A percentile compares a stretch with the other conserved stretches of the same genome.
Conservation (phyloP, 2,113 vertebrate genomes). For the Centropus bengalensis region DNA sequence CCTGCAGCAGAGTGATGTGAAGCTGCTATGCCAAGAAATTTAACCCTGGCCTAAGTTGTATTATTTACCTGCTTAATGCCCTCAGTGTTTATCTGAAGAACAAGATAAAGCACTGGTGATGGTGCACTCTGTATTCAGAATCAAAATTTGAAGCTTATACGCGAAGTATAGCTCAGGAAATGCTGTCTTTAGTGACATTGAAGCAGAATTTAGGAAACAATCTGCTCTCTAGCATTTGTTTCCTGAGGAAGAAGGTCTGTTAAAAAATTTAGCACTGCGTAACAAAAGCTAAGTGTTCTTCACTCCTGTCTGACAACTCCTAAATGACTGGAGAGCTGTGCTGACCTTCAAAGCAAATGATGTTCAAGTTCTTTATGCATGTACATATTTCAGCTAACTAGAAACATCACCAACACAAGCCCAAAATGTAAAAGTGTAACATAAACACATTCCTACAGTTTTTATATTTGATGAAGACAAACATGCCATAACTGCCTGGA, state of each 20-base stretch:
- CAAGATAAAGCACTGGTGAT: neutral
- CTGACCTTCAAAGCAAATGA: neutral
- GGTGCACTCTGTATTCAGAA: neutral
- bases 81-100: neutral
- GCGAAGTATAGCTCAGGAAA: neutral
- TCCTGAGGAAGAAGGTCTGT: neutral
- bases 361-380: fast-evolving
- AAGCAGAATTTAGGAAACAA: neutral
- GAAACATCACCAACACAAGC: neutral
- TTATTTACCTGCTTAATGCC: neutral
- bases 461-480: neutral
- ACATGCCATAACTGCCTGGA: neutral
- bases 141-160: neutral
- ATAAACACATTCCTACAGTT: neutral
- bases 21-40: neutral
- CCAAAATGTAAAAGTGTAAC: neutral
- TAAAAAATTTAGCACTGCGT: neutral
- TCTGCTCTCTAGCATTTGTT: neutral
- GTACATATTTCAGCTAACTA: neutral
- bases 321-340: neutral
- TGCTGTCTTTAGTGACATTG: neutral
- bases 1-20: neutral
- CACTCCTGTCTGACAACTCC: neutral
- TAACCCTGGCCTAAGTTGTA: neutral
- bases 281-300: neutral